Percentiles rank a stretch among this genome's conserved stretches.
phyloP scores from a whole-genome alignment of 2,113 vertebrate species.

The Perognathus longimembris region DNA sequence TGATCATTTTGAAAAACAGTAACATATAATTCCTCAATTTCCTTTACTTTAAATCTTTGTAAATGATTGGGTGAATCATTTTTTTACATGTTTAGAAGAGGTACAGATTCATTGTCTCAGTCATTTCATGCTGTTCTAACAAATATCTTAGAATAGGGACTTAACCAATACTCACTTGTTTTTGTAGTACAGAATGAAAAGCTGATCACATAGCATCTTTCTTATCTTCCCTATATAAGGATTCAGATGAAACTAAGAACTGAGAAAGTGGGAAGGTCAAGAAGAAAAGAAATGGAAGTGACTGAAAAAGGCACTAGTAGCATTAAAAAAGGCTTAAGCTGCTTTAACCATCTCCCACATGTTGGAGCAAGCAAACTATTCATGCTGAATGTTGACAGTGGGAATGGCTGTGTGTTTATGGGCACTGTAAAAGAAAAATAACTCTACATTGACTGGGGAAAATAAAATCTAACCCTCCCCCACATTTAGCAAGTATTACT shows the following conservation, averaged over 20 bases:
- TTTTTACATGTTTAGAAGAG: background rate
- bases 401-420: accelerated
- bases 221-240: too few species aligned
- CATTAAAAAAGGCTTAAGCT: too few species aligned
- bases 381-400: background rate
- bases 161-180: background rate
- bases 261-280: too few species aligned
- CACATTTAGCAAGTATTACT: background rate
- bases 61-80: background rate
- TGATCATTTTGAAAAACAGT: background rate
- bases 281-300: too few species aligned
- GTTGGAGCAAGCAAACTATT: background rate
- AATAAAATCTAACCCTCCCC: background rate
- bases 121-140: background rate
- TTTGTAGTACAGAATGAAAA: background rate
- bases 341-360: too few species aligned
- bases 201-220: too few species aligned
- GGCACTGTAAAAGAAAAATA: too few species aligned
- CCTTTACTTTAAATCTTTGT: background rate
- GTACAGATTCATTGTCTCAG: background rate
- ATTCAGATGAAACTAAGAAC: too few species aligned
- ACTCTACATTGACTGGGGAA: background rate
- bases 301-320: too few species aligned
- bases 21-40: background rate
- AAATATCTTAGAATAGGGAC: background rate